phyloP scores from a whole-genome alignment of 2,113 vertebrate species.

The Kobus ellipsiprymnus region DNA sequence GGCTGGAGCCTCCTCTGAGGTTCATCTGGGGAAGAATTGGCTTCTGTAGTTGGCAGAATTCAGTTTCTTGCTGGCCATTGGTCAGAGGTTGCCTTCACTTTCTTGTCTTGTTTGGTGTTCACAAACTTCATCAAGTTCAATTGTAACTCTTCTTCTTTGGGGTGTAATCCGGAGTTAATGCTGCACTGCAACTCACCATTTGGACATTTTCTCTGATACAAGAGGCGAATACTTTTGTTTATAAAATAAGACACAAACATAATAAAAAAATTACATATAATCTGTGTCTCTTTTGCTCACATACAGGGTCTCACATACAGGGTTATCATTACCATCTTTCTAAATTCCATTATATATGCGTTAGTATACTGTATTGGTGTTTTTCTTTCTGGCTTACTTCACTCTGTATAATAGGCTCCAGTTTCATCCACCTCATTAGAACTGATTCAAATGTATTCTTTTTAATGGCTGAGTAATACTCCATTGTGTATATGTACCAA shows the following conservation, averaged over 20 bases:
- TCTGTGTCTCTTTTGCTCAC: too few relatives aligned
- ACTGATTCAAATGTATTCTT: too few relatives aligned
- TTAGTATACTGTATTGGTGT: too few relatives aligned
- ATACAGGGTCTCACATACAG: too few relatives aligned
- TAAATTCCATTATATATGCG: too few relatives aligned
- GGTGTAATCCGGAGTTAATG: constrained; percentile 24
- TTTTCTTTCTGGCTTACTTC: too few relatives aligned
- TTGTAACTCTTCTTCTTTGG: neutral
- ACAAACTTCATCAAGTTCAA: constrained; percentile 25
- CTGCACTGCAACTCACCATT: neutral
- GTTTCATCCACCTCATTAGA: too few relatives aligned
- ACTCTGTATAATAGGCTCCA: too few relatives aligned
- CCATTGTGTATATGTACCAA: too few relatives aligned
- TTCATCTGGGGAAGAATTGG: neutral
- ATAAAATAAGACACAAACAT: neutral
- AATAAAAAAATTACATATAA: neutral
- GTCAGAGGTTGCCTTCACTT: neutral
- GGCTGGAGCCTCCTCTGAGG: neutral
- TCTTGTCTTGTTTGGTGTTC: neutral
- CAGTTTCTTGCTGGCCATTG: neutral
- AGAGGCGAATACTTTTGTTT: neutral
- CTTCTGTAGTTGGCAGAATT: neutral
- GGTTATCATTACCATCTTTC: too few relatives aligned
- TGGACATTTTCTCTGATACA: neutral
- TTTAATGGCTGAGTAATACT: too few relatives aligned